Evolutionary conservation across 2,797 vertebrate species (phyloP), one percentile per base, ranked within the genome.

Genomic region (Sebastes vulpes): DNA sequence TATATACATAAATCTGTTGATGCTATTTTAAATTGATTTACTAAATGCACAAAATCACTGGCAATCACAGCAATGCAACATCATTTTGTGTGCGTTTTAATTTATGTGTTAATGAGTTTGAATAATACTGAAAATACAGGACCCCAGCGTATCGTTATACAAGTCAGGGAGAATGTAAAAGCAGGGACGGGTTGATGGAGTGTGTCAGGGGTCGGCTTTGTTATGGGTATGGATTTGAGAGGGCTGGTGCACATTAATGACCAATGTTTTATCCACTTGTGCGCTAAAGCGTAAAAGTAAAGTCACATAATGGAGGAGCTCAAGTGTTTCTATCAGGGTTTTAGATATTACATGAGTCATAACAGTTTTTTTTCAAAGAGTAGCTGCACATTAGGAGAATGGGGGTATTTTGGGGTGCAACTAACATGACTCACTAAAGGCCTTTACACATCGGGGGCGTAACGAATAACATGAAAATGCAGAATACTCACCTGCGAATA

Each of bases 251-350:
- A 23, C 81, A 84, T 86, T 89, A 85, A 85, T 80, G 82, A 77
- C 64, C 35, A 66, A 74, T 80, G 81, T 89, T 90, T 90, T 70
- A 88, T 84, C 89, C 87, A 82, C 86, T 92, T 77, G 70, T 88
- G 73, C 16, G 32, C 46, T 48, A 77, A 72, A 85, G 77, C 68
- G 80, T 78, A 28, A 78, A 75, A 84, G 82, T 77, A 80, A 52
- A 70, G 75, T 52, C 64, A 72, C 77, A 78, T 90, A 90, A 90
- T 92, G 83, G 82, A 75, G 50, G 56, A 3, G 18, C 58, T 91
- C 71, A 71, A 90, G 86, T 91, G 86, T 90, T 89, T 89, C 26
- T 38, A 50, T 77, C 84, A 20, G 75, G n/a, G 56, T 88, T 89
- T 87, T 75, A 85, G 67, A 80, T 57, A 75, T 61, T 57, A 68